Evolutionary conservation across 2,888 invertebrate species (phyloP), one percentile per base, ranked within the genome.

Genomic region (Cremastinae sp.): DNA sequence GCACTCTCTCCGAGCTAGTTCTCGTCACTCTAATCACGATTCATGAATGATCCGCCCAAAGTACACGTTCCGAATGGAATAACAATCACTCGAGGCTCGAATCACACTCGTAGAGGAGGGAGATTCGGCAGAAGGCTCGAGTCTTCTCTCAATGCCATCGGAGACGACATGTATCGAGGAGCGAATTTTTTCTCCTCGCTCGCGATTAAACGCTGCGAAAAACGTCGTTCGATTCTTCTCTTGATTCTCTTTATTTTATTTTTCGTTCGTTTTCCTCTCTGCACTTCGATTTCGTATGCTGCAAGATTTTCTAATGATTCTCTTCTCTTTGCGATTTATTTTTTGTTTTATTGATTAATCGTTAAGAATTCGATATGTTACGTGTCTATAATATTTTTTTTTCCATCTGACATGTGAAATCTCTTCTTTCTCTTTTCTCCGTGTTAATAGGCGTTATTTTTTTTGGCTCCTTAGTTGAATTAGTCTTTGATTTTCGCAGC

Each of bases 151-250:
- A 49, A 47, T 18, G 55, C 16, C 59, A 69, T 49, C 62, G 68
- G 68, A 69, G 62, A 55, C 37, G 16, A 55, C n/a, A n/a, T n/a
- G n/a, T 75, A 64, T 10, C 55, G 76, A 12, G 59, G 79, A 78
- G 73, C 74, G 56, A 70, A 61, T 62, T 74, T 71, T 58, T 72
- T 55, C 58, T 58, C 64, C 16, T 28, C 55, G 69, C 49, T 53
- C 68, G 78, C 66, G 86, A 87, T 87, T 88, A 87, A 87, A 88
- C 90, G 90, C 90, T 85, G 89, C 88, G 89, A 87, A 83, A 86
- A 83, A 87, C 85, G 88, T 86, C 79, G 90, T 88, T 91, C 88
- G 74, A 51, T 56, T 43, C 58, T 9, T 43, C 28, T 62, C 9
- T 14, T 37, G 47, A 45, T 18, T 10, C 1, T 85, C 90, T 55